Evolutionary conservation across 2,888 invertebrate species (phyloP).

Genomic region (Plebejus anna): DNA sequence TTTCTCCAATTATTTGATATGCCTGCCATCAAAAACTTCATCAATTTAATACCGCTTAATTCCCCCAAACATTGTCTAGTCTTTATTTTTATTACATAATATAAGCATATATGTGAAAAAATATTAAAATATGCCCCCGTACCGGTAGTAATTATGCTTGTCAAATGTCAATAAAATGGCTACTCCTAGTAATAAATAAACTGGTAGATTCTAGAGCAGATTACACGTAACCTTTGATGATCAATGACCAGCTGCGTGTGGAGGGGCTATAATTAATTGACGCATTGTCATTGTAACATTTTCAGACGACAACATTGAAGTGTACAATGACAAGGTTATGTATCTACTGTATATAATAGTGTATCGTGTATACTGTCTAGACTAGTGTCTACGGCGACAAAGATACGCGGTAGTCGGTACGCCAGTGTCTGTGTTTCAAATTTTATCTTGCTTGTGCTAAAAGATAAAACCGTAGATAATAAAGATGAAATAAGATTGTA

Average conservation of each 20-base stretch:
- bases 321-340: not conserved
- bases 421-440: too few relatives aligned
- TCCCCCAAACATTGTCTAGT: not conserved
- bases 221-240: slow-evolving; percentile 6
- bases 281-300: slow-evolving; percentile 2
- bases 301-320: not conserved
- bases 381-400: not conserved
- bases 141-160: not conserved
- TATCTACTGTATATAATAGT: not conserved
- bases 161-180: not conserved
- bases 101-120: not conserved
- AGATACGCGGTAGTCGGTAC: too few relatives aligned
- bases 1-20: not conserved
- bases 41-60: not conserved
- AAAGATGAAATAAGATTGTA: too few relatives aligned
- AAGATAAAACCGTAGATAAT: too few relatives aligned
- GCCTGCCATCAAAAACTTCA: not conserved
- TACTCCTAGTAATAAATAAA: not conserved
- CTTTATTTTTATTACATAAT: not conserved
- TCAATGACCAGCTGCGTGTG: not conserved
- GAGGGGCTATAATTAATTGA: slow-evolving; percentile 12
- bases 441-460: too few relatives aligned
- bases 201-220: slow-evolving; percentile 22
- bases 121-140: slow-evolving; percentile 1
- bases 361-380: not conserved